Percentiles rank a stretch among this genome's conserved stretches.
These are phyloP conservation scores for Folsomia manolachei DNA, from an alignment of 2,888 invertebrate species.

Conservation along the genomic window DNA sequence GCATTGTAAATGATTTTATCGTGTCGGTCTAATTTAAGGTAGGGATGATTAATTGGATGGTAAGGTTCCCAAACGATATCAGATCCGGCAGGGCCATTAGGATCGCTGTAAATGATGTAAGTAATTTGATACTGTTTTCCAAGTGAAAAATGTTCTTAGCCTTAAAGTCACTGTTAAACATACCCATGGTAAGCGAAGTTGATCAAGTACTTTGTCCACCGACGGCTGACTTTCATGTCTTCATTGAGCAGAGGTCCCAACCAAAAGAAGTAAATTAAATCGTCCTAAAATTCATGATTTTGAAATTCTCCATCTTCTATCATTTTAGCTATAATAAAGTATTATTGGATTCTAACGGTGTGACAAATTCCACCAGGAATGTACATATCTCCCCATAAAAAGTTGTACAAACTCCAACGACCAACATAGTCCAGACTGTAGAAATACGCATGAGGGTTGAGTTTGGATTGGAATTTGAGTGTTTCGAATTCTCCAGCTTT, in stretches of 20 bases:
- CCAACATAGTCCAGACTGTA: conserved; percentile 25
- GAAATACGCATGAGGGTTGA: background rate
- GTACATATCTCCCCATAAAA: conserved; percentile 4
- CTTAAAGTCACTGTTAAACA: background rate
- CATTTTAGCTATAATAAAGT: too few relatives aligned
- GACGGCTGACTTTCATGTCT: conserved; percentile 14
- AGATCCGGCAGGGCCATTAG: conserved; percentile 14
- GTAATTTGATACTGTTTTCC: background rate
- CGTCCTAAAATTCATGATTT: too few relatives aligned
- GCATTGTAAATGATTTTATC: conserved; percentile 9
- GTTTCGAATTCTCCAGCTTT: conserved; percentile 15
- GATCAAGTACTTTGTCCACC: conserved; percentile 10
- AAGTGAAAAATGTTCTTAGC: background rate
- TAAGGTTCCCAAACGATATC: conserved; percentile 13
- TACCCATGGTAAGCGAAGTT: conserved; percentile 16
- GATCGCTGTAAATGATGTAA: conserved; percentile 16
- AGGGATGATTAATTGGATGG: conserved; percentile 9
- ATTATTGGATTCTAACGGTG: conserved; percentile 13
- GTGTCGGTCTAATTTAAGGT: conserved; percentile 1
- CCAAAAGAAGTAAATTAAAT: conserved; percentile 20
- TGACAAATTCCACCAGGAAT: conserved; percentile 34
- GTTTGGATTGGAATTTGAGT: conserved; percentile 1
- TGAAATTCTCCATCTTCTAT: too few relatives aligned
- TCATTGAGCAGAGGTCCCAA: conserved; percentile 17
- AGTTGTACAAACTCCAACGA: conserved; percentile 32